A percentile compares a stretch with the other conserved stretches of the same genome.
phyloP scores from a whole-genome alignment of 1,140 invertebrate genomes.

The Conus ventricosus region DNA sequence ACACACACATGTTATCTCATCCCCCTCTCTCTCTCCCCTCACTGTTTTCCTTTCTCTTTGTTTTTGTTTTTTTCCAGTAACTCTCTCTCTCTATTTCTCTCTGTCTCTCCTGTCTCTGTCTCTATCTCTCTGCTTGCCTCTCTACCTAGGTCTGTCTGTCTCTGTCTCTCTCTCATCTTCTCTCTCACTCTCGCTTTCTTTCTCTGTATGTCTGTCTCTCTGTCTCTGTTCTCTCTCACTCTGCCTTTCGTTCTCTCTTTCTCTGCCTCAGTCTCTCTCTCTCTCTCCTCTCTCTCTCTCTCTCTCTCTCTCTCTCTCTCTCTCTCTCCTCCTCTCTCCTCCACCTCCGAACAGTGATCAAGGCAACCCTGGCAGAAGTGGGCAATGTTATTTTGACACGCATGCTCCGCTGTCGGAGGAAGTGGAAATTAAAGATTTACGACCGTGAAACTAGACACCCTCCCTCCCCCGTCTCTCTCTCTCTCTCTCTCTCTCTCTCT shows the following conservation, averaged over 20 bases:
- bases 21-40: neutral
- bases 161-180: neutral
- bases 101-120: neutral
- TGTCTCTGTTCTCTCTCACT: neutral
- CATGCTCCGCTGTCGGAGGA: too few species aligned
- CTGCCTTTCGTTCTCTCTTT: neutral
- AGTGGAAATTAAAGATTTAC: too few species aligned
- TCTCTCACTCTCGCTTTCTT: constrained; percentile 40
- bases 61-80: neutral
- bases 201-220: constrained; percentile 29
- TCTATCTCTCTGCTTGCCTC: neutral
- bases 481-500: too few species aligned
- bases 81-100: neutral
- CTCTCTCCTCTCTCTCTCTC: constrained; percentile 2
- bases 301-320: neutral
- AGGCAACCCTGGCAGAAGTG: too few species aligned
- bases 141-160: too few species aligned
- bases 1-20: too few species aligned
- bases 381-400: too few species aligned
- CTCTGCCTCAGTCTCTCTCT: neutral
- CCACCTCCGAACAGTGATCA: too few species aligned
- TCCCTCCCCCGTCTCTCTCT: too few species aligned
- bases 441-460: too few species aligned
- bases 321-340: constrained; percentile 7
- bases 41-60: neutral